Evolutionary conservation across 2,797 vertebrate species (phyloP), one percentile per base, ranked within the genome.

Genomic region (Sandelia bainsii): DNA sequence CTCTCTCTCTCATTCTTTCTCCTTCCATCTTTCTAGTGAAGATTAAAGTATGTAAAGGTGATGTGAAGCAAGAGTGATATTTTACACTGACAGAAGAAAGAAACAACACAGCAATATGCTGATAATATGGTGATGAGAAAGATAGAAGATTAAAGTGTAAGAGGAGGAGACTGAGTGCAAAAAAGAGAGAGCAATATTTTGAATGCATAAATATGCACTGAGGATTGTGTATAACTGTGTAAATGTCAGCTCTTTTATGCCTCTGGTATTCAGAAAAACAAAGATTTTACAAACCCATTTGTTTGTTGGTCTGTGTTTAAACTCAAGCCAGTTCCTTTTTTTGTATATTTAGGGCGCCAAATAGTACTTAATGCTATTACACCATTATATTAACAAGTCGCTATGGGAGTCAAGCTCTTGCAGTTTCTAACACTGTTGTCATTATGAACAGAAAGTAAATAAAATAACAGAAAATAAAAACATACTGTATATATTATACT

Each of bases 71-170:
- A 71, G 60, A 75, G 54, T 50, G 57, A 77, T 70, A 72, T 48
- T 60, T 80, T 77, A 74, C 63, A 68, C 63, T 72, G 77, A 82
- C 68, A 72, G 75, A 76, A 51, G 65, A 72, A 65, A 77, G 79
- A 59, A 74, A 67, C 67, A 44, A 77, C 52, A 22, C 27, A 67
- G 81, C 69, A 76, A 76, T 81, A 84, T 88, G 76, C 85, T 83
- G 81, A 82, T 79, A 72, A 87, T 73, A 80, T 81, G 72, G 46
- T 81, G 83, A 89, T 83, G 69, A 85, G 77, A n/a, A 54, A 34
- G 69, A 76, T 32, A 56, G 75, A 60, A 74, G 74, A 85, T 81
- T 11, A 82, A 84, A 73, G 71, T 27, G 56, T 23, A 23, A 53
- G 60, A 66, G 65, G 32, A 17, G 9, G 54, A 62, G 40, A 34